Percentiles rank a stretch among this genome's conserved stretches.
These are phyloP conservation scores for Nomada flava DNA, from an alignment of 2,888 invertebrate species.

Conservation along the genomic window DNA sequence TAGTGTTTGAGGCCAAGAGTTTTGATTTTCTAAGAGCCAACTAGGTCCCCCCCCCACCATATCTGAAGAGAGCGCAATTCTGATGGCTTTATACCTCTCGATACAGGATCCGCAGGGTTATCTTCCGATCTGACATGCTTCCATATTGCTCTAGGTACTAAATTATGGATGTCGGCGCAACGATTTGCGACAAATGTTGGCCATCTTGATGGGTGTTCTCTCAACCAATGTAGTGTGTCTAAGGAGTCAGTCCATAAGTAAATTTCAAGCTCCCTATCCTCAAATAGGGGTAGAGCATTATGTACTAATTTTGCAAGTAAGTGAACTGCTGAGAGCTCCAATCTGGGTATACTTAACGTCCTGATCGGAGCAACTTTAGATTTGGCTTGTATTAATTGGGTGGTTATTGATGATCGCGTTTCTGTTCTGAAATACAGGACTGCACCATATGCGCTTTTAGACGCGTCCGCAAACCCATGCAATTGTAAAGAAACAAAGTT, in stretches of 20 bases:
- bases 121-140: neutral
- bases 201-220: neutral
- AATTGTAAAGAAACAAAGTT: constrained; percentile 13
- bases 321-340: neutral
- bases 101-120: neutral
- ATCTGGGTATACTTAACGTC: neutral
- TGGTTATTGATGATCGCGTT: neutral
- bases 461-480: constrained; percentile 61
- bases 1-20: too few relatives aligned
- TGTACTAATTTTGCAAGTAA: too few relatives aligned
- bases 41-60: too few relatives aligned
- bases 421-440: constrained; percentile 21
- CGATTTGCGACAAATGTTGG: neutral
- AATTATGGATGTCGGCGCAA: neutral
- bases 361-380: constrained; percentile 53
- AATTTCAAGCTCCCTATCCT: neutral
- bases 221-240: neutral
- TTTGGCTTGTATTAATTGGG: constrained; percentile 22
- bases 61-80: too few relatives aligned
- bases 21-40: too few relatives aligned
- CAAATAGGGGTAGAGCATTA: too few relatives aligned
- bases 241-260: neutral
- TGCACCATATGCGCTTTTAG: constrained; percentile 56
- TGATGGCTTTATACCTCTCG: neutral
- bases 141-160: neutral